Percentiles rank a stretch among this genome's conserved stretches.
Conservation (phyloP, 2,888 invertebrate species). For the Rhamnusium bicolor region DNA sequence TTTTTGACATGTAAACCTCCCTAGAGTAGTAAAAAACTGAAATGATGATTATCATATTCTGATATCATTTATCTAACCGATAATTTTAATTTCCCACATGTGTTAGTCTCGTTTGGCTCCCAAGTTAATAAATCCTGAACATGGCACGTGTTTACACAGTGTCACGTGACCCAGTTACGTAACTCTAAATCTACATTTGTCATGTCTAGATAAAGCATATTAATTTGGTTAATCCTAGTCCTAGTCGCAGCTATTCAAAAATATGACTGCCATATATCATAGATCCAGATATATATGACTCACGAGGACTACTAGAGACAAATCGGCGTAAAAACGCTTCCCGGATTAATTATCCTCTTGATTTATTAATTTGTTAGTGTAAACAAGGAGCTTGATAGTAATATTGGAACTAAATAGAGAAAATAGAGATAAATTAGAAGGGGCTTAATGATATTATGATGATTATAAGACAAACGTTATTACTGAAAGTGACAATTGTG, state of each 20-base stretch:
- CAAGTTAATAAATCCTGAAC: conserved; percentile 35
- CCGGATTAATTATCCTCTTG: conserved; percentile 23
- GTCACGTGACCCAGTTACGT: conserved; percentile 49
- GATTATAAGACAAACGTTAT: too few species aligned
- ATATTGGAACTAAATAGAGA: background rate
- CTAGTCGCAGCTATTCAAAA: conserved; percentile 35
- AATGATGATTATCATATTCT: background rate
- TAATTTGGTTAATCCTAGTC: conserved; percentile 45
- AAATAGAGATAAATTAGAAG: background rate
- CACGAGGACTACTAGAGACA: background rate
- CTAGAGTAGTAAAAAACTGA: background rate
- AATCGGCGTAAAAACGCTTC: conserved; percentile 20
- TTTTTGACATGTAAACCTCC: too few species aligned
- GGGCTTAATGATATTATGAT: background rate
- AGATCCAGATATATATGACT: conserved; percentile 14
- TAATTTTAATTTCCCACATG: conserved; percentile 21
- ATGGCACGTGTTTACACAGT: conserved; percentile 40
- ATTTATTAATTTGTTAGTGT: conserved; percentile 17
- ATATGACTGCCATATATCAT: conserved; percentile 31
- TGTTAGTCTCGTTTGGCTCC: background rate
- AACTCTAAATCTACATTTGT: conserved; percentile 47
- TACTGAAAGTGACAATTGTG: too few species aligned
- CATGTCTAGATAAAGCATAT: conserved; percentile 49
- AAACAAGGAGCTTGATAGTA: background rate
- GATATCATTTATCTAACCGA: background rate